A percentile compares a stretch with the other conserved stretches of the same genome.
Conservation (phyloP, 2,797 vertebrate species). For the Scolopax rusticola region DNA sequence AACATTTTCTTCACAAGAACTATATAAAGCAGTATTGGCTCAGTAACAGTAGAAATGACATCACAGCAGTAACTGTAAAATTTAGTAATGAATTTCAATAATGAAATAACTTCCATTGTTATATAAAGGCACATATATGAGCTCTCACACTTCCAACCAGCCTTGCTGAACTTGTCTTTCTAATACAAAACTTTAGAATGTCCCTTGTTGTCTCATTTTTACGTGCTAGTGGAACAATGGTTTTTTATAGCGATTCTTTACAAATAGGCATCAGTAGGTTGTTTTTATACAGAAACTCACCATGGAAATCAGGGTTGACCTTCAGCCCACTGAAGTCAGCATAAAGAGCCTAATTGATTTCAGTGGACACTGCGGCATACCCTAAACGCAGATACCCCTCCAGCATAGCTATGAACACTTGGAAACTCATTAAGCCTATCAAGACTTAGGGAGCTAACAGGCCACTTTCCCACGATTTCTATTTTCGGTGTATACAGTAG, state of each 20-base stretch:
- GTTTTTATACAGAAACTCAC: not conserved
- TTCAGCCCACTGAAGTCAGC: not conserved
- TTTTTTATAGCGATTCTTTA: not conserved
- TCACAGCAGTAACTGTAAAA: not conserved
- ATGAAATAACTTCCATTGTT: not conserved
- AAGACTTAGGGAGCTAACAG: not conserved
- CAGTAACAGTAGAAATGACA: not conserved
- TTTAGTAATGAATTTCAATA: no score
- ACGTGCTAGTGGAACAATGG: rapidly evolving
- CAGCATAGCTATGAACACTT: not conserved
- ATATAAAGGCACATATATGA: not conserved
- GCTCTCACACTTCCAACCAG: not conserved
- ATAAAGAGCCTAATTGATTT: not conserved
- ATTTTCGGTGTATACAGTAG: not conserved
- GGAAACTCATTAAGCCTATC: not conserved
- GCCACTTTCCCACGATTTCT: not conserved
- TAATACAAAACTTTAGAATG: not conserved
- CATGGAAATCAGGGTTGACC: not conserved
- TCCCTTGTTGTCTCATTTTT: not conserved
- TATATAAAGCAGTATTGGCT: not conserved
- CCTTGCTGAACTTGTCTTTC: not conserved
- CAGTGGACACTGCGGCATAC: not conserved
- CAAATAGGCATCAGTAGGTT: not conserved
- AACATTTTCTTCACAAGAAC: not conserved
- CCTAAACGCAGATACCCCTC: not conserved